Percentiles rank a stretch among this genome's conserved stretches.
phyloP scores from a whole-genome alignment of 1,140 invertebrate species.

The Drosophila orosa region DNA sequence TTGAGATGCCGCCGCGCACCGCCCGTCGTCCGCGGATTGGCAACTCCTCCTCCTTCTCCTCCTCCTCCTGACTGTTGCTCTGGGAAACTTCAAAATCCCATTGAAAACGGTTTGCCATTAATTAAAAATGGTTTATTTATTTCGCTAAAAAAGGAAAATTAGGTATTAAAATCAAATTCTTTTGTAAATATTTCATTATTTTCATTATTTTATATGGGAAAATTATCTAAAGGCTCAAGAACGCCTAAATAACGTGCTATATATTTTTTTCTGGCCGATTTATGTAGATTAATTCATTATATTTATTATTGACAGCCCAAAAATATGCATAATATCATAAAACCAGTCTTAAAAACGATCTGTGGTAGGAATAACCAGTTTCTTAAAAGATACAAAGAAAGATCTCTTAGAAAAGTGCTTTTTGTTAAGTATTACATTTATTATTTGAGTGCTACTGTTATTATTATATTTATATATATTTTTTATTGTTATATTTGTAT shows the following conservation, averaged over 20 bases:
- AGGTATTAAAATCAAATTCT: background rate
- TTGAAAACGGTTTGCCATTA: constrained; percentile 13
- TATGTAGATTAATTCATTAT: background rate
- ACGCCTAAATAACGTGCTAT: background rate
- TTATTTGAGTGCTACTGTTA: too few species aligned
- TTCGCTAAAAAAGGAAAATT: background rate
- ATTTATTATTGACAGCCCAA: background rate
- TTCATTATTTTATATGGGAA: background rate
- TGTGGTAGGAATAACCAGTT: background rate
- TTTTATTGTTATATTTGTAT: background rate
- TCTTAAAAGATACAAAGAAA: background rate
- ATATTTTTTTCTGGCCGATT: background rate
- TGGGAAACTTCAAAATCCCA: constrained; percentile 37
- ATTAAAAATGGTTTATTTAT: constrained; percentile 4
- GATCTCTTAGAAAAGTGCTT: background rate
- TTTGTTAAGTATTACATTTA: background rate
- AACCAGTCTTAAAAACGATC: background rate
- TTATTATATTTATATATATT: background rate
- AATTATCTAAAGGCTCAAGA: background rate
- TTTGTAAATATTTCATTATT: background rate
- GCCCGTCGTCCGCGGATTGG: background rate
- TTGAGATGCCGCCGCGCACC: constrained; percentile 41
- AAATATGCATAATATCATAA: background rate
- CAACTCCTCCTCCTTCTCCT: background rate
- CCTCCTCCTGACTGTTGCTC: background rate